Evolutionary conservation across 2,113 vertebrate species (phyloP).

Genomic region (Elanoides forficatus): DNA sequence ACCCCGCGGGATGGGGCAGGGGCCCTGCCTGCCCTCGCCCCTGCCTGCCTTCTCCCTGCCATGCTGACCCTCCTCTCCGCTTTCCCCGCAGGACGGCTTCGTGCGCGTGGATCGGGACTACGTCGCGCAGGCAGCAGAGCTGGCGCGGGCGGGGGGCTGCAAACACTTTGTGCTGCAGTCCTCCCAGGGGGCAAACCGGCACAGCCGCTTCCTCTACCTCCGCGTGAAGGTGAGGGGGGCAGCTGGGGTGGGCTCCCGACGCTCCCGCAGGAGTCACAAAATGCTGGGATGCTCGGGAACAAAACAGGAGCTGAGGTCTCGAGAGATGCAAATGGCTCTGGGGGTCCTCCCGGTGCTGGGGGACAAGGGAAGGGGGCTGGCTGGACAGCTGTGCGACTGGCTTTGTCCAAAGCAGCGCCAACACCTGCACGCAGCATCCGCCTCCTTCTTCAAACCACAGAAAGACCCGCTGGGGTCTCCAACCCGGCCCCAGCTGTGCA

Average conservation of each 20-base stretch:
- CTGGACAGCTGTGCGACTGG: accelerated
- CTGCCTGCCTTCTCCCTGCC: no score
- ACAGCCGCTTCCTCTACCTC: conserved; percentile 86
- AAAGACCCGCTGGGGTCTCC: background rate
- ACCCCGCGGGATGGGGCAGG: accelerated
- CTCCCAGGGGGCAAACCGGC: conserved; percentile 82
- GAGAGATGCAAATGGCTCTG: background rate
- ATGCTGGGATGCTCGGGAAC: background rate
- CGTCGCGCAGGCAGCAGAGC: conserved; percentile 84
- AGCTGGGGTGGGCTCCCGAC: background rate
- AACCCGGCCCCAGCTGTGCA: background rate
- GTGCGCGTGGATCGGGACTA: conserved; percentile 92
- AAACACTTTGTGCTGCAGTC: conserved; percentile 88
- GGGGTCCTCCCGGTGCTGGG: background rate
- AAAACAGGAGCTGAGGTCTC: background rate
- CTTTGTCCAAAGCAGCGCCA: background rate
- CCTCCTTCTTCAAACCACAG: background rate
- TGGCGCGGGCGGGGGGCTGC: conserved; percentile 88
- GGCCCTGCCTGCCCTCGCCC: no score
- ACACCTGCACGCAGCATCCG: accelerated
- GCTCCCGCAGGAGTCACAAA: background rate
- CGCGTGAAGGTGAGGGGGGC: conserved; percentile 83
- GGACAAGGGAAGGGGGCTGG: background rate
- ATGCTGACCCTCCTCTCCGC: accelerated
- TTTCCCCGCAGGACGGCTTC: conserved; percentile 79